A percentile compares a stretch with the other conserved stretches of the same genome.
phyloP scores from a whole-genome alignment of 2,888 invertebrate genomes.

The Corythucha ciliata region DNA sequence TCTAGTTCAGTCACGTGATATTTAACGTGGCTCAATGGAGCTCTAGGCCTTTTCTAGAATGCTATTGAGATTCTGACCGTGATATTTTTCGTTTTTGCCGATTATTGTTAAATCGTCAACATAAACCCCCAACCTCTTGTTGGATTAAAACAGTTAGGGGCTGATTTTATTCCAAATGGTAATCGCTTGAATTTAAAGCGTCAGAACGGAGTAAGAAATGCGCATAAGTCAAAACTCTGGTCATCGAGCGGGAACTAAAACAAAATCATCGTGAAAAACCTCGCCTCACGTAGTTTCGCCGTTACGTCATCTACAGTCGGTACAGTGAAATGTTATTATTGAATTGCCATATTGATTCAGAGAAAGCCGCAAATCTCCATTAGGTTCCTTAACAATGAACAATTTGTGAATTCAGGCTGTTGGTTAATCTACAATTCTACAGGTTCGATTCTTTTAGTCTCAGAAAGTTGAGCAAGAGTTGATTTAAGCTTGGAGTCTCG shows the following conservation, averaged over 20 bases:
- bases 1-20: too few relatives aligned
- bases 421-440: constrained; percentile 16
- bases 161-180: constrained; percentile 38
- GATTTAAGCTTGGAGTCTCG: too few relatives aligned
- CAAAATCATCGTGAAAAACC: constrained; percentile 21
- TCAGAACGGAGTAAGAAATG: constrained; percentile 22
- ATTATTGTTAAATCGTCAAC: constrained; percentile 27
- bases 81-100: constrained; percentile 13
- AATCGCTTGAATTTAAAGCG: constrained; percentile 37
- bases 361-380: constrained; percentile 19
- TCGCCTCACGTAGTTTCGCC: constrained; percentile 10
- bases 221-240: constrained; percentile 9
- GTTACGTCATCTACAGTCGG: constrained; percentile 19
- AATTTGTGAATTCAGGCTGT: constrained; percentile 21
- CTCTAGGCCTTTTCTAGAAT: constrained; percentile 21
- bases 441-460: constrained; percentile 12
- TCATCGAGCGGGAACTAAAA: constrained; percentile 15
- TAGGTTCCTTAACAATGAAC: constrained; percentile 11
- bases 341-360: constrained; percentile 18
- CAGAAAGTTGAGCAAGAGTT: too few relatives aligned
- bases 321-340: constrained; percentile 18
- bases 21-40: too few relatives aligned
- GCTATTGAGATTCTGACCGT: constrained; percentile 11
- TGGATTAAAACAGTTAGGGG: constrained; percentile 31
- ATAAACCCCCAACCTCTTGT: constrained; percentile 21